These are phyloP conservation scores for Cervus canadensis DNA, from an alignment of 2,113 vertebrate species.

Conservation along the genomic window DNA sequence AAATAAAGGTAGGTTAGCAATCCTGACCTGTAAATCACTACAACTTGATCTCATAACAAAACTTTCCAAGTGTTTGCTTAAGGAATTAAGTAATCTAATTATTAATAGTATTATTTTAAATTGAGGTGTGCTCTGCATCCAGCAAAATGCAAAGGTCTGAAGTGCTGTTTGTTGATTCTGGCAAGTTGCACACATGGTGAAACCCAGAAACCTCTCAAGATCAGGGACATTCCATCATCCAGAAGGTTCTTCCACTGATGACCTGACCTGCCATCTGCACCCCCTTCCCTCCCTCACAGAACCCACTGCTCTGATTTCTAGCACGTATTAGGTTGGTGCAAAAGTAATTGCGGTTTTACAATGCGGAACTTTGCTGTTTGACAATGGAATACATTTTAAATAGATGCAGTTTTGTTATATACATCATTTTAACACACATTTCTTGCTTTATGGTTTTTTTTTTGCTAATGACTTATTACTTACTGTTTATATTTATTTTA, in stretches of 20 bases:
- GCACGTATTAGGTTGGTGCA: neutral
- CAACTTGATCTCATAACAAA: neutral
- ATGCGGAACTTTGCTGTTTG: neutral
- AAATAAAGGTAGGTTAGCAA: neutral
- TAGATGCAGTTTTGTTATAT: neutral
- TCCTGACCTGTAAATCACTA: too few relatives aligned
- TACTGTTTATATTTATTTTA: neutral
- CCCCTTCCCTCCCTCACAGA: rapidly evolving
- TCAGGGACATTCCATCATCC: neutral
- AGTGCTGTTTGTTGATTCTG: rapidly evolving
- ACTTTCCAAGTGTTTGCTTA: neutral
- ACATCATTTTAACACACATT: neutral
- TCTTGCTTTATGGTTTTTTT: neutral
- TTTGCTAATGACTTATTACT: neutral
- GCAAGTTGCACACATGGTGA: neutral
- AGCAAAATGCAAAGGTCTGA: neutral
- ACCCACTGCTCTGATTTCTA: neutral
- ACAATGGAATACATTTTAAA: neutral
- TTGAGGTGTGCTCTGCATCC: neutral
- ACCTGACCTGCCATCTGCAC: too few relatives aligned
- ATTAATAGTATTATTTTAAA: neutral
- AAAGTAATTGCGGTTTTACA: rapidly evolving
- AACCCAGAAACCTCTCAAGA: too few relatives aligned
- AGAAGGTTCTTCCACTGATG: neutral
- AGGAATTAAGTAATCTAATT: neutral